Evolutionary conservation across 1,140 invertebrate species (phyloP), one percentile per base, ranked within the genome.

Genomic region (Drosophila persimilis): DNA sequence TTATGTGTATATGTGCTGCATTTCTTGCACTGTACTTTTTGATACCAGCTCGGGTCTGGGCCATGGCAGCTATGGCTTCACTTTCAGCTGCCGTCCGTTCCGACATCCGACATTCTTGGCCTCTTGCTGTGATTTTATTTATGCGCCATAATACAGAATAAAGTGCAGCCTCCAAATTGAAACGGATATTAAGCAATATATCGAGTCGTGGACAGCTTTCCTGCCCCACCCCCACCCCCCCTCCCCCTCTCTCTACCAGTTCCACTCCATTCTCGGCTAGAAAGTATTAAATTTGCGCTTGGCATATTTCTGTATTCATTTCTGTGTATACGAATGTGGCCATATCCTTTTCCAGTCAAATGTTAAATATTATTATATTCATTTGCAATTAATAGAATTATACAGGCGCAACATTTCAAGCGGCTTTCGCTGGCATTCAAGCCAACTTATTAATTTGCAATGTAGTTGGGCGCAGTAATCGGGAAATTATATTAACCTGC

Each of bases 131-230:
- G 66, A 85, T 63, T 85, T 85, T 85, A 80, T 85, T 80, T 86
- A 86, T 85, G 71, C 55, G 44, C 51, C 73, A 55, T 77, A 74
- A 83, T 83, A 46, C 54, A 59, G 52, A 70, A 80, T 77, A 80
- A 73, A 85, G 67, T 80, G 73, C 67, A 70, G 51, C 45, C 55
- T 66, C 61, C 72, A 64, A 74, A 80, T 77, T 63, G 52, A 85
- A 76, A 57, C 77, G 73, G 78, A 85, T 81, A 85, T 85, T 70
- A 64, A 86, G 79, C 79, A 63, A 75, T 76, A 58, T 63, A 67
- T 35, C 29, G 53, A 15, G 2, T 13, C 6, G 20, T 2, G 24
- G 8, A 2, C 13, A n/a, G n/a, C 35, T 4, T 39, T 13, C 35
- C 35, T 11, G 31, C 29, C 8, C 29, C 0, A 2, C 29, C 29